Percentiles rank a stretch among this genome's conserved stretches.
Evolutionary conservation across 2,888 invertebrate genomes (phyloP).

Genomic region (Leptopterna dolabrata): DNA sequence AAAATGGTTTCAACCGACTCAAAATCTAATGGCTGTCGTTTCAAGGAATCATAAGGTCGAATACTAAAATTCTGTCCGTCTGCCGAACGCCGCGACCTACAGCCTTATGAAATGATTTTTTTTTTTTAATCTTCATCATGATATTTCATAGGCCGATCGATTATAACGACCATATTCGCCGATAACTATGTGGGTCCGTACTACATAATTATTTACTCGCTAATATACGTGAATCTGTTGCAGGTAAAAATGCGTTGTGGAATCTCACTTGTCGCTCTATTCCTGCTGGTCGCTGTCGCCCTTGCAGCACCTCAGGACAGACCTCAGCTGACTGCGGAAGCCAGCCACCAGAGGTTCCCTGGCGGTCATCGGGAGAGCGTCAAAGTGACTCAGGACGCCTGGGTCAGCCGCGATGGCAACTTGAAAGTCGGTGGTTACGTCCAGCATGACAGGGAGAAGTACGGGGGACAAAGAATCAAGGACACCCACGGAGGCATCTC

Average conservation of each 20-base stretch:
- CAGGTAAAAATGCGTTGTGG: background rate
- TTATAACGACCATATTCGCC: too few relatives aligned
- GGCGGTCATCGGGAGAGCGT: slow-evolving; percentile 9
- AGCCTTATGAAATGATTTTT: too few relatives aligned
- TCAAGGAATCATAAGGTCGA: too few relatives aligned
- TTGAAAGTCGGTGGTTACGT: slow-evolving; percentile 52
- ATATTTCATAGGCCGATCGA: too few relatives aligned
- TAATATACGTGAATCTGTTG: too few relatives aligned
- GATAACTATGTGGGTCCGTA: too few relatives aligned
- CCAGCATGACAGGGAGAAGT: slow-evolving; percentile 50
- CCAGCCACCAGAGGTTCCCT: slow-evolving; percentile 5
- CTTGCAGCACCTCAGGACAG: background rate
- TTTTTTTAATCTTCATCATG: too few relatives aligned
- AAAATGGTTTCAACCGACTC: too few relatives aligned
- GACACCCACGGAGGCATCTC: slow-evolving; percentile 53
- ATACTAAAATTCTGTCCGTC: too few relatives aligned
- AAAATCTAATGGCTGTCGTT: too few relatives aligned
- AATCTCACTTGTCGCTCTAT: background rate
- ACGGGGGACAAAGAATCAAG: background rate
- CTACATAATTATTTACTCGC: too few relatives aligned
- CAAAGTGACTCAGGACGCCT: slow-evolving; percentile 51
- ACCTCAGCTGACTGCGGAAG: background rate
- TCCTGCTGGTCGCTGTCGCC: background rate
- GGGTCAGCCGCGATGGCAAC: slow-evolving; percentile 48
- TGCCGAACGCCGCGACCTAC: too few relatives aligned